Conservation (phyloP, 2,888 invertebrate species). For the Agrochola lota region DNA sequence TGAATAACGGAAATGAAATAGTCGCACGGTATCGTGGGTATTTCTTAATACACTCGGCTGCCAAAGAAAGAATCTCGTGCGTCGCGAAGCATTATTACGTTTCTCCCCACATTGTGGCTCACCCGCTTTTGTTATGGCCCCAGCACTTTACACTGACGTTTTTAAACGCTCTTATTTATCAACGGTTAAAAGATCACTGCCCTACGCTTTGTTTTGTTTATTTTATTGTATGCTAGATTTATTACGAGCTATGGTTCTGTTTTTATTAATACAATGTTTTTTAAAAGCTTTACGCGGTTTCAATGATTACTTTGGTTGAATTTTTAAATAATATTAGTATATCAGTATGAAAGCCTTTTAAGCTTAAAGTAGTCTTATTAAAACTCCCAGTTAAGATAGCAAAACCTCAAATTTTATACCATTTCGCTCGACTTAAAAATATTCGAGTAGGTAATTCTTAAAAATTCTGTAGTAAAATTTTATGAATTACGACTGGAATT, state of each 20-base stretch:
- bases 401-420: neutral
- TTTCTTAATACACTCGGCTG: slow-evolving; percentile 77
- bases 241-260: slow-evolving; percentile 16
- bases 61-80: slow-evolving; percentile 74
- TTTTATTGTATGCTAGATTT: slow-evolving; percentile 26
- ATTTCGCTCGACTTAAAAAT: slow-evolving; percentile 27
- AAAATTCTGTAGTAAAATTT: slow-evolving; percentile 51
- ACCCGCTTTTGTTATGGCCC: slow-evolving; percentile 68
- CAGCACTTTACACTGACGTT: slow-evolving; percentile 60
- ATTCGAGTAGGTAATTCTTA: slow-evolving; percentile 15
- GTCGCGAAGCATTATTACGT: slow-evolving; percentile 73
- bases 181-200: slow-evolving; percentile 56
- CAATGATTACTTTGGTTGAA: neutral
- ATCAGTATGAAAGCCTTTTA: slow-evolving; percentile 12
- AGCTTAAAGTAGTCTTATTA: slow-evolving; percentile 3
- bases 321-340: slow-evolving; percentile 5
- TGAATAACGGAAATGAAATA: slow-evolving; percentile 73
- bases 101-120: slow-evolving; percentile 65
- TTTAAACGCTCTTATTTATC: slow-evolving; percentile 60
- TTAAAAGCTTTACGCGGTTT: neutral
- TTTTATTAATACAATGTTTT: slow-evolving; percentile 16
- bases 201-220: slow-evolving; percentile 44
- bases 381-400: slow-evolving; percentile 10
- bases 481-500: slow-evolving; percentile 58
- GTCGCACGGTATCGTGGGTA: slow-evolving; percentile 71